A percentile compares a stretch with the other conserved stretches of the same genome.
These are phyloP conservation scores for Epinotia ramella DNA, from an alignment of 2,888 invertebrate genomes.

Conservation along the genomic window DNA sequence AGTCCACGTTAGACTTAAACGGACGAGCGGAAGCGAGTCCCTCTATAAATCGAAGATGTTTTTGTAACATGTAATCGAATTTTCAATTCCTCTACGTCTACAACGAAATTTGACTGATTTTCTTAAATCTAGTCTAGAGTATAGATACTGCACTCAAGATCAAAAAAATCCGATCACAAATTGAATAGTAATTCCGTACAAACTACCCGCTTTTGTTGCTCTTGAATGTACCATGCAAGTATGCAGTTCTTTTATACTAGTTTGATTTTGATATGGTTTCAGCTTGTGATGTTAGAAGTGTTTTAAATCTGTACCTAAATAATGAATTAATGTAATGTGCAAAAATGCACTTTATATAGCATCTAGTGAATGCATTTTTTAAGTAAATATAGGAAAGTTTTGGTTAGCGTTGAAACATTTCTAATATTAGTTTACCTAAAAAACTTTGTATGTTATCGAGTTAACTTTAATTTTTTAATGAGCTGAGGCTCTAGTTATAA, in stretches of 20 bases:
- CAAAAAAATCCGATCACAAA: too few relatives aligned
- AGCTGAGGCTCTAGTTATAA: too few relatives aligned
- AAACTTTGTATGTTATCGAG: background rate
- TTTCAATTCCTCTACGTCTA: too few relatives aligned
- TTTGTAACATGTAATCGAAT: too few relatives aligned
- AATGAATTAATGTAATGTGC: background rate
- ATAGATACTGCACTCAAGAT: too few relatives aligned
- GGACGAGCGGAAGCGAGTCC: too few relatives aligned
- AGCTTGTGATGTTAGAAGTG: conserved; percentile 15
- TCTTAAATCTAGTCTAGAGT: too few relatives aligned
- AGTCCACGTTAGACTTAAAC: too few relatives aligned
- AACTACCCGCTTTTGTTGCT: background rate
- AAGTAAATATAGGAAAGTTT: background rate
- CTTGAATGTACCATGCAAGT: background rate
- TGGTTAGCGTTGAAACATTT: background rate
- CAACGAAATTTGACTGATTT: too few relatives aligned
- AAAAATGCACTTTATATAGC: conserved; percentile 12
- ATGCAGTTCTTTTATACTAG: background rate
- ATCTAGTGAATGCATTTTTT: background rate
- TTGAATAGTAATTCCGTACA: too few relatives aligned
- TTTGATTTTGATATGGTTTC: conserved; percentile 15
- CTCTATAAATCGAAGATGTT: too few relatives aligned
- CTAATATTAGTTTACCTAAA: background rate
- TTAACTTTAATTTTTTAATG: background rate
- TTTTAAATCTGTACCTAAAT: background rate